Evolutionary conservation across 2,888 invertebrate species (phyloP).

Genomic region (Cephalotes varians): DNA sequence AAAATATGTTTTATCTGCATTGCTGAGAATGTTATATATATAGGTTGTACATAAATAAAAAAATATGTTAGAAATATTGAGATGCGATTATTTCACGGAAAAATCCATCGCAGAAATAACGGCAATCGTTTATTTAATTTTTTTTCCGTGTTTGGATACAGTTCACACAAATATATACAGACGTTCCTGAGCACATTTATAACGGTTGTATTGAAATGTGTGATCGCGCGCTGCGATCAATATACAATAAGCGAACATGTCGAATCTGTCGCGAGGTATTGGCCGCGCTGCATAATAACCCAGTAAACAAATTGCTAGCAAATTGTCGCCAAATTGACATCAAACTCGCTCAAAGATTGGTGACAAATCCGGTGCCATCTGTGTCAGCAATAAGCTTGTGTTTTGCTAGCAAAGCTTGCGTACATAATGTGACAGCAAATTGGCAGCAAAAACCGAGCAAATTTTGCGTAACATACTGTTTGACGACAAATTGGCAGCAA

Average conservation of each 20-base stretch:
- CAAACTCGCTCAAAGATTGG: too few species aligned
- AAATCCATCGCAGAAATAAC: conserved; percentile 68
- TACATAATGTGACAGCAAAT: too few species aligned
- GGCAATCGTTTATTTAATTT: conserved; percentile 82
- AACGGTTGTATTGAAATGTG: conserved; percentile 68
- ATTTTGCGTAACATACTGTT: too few species aligned
- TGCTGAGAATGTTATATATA: neutral
- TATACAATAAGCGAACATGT: conserved; percentile 66
- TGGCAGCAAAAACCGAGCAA: too few species aligned
- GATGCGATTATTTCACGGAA: conserved; percentile 12
- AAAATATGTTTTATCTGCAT: neutral
- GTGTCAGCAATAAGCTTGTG: too few species aligned
- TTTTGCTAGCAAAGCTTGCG: too few species aligned
- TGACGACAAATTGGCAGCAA: too few species aligned
- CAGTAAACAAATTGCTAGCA: too few species aligned
- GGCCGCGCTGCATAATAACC: conserved; percentile 42
- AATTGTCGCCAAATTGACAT: too few species aligned
- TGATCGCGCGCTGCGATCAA: conserved; percentile 63
- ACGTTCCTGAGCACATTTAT: conserved; percentile 82
- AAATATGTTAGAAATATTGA: neutral
- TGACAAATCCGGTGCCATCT: too few species aligned
- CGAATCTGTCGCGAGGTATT: conserved; percentile 20
- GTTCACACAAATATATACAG: conserved; percentile 83
- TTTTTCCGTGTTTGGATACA: conserved; percentile 79
- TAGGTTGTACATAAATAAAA: neutral